These are phyloP conservation scores for Reticulitermes speratus DNA, from an alignment of 1,140 invertebrate species.

Conservation along the genomic window DNA sequence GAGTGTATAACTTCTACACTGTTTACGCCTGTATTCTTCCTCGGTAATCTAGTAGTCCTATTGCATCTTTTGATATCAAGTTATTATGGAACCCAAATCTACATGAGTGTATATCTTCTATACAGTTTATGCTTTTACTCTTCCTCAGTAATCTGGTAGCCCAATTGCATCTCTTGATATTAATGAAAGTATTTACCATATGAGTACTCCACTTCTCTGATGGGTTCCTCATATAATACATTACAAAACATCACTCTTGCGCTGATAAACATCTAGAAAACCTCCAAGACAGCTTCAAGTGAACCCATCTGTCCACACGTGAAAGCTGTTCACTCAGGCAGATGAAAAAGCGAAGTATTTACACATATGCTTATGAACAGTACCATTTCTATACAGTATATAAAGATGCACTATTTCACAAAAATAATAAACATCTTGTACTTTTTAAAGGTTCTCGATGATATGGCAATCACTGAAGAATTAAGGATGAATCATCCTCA, in stretches of 20 bases:
- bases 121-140: background rate
- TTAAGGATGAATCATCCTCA: background rate
- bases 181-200: background rate
- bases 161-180: background rate
- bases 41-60: background rate
- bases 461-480: constrained; percentile 11
- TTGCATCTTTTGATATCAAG: background rate
- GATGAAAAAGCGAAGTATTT: constrained; percentile 9
- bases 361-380: background rate
- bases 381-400: constrained; percentile 1
- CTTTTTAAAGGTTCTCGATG: background rate
- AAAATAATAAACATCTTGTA: constrained; percentile 15
- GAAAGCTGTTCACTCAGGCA: background rate
- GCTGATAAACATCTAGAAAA: background rate
- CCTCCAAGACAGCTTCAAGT: too few species aligned
- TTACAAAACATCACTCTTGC: background rate
- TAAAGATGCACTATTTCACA: background rate
- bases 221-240: background rate
- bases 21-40: background rate
- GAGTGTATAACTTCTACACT: background rate
- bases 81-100: too few species aligned
- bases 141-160: background rate
- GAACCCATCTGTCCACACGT: background rate
- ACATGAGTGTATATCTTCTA: background rate
- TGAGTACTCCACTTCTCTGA: background rate